A percentile compares a stretch with the other conserved stretches of the same genome.
Evolutionary conservation across 37 sponge, comb jelly and placozoan species (phyloP).

Genomic region (Agelas oroides): DNA sequence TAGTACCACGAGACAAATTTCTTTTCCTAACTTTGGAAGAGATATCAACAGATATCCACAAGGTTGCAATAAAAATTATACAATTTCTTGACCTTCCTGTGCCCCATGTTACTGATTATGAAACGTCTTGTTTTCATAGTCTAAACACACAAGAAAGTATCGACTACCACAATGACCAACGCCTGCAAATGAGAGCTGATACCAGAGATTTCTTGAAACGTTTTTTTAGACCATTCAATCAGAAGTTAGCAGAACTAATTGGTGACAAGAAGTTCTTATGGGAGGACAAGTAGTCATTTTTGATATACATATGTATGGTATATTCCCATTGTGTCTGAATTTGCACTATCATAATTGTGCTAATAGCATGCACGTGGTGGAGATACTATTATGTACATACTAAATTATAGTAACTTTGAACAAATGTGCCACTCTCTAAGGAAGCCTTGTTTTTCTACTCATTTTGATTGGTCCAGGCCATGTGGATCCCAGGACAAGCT

Average conservation of each 20-base stretch:
- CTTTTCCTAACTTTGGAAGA: constrained; percentile 52
- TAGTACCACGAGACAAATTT: constrained; percentile 33
- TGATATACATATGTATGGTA: too few species aligned
- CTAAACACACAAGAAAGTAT: neutral
- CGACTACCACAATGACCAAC: constrained; percentile 17
- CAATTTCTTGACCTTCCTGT: neutral
- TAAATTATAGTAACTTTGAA: too few species aligned
- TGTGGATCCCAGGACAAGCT: too few species aligned
- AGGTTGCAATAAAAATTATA: neutral
- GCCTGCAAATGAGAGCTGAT: constrained; percentile 44
- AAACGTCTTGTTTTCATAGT: neutral
- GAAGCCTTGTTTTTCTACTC: too few species aligned
- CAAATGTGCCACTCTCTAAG: too few species aligned
- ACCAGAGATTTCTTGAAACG: constrained; percentile 24
- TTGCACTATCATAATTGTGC: too few species aligned
- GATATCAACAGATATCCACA: neutral
- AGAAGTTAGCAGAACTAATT: constrained; percentile 11
- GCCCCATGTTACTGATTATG: neutral
- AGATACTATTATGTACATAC: too few species aligned
- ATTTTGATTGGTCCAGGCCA: too few species aligned
- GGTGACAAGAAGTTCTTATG: constrained; percentile 12
- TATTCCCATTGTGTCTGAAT: too few species aligned
- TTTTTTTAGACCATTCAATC: constrained; percentile 50
- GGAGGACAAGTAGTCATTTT: neutral
- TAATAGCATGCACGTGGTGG: too few species aligned